Percentiles rank a stretch among this genome's conserved stretches.
Conservation (phyloP, 1,140 invertebrate species). For the Temnothorax curvispinosus region DNA sequence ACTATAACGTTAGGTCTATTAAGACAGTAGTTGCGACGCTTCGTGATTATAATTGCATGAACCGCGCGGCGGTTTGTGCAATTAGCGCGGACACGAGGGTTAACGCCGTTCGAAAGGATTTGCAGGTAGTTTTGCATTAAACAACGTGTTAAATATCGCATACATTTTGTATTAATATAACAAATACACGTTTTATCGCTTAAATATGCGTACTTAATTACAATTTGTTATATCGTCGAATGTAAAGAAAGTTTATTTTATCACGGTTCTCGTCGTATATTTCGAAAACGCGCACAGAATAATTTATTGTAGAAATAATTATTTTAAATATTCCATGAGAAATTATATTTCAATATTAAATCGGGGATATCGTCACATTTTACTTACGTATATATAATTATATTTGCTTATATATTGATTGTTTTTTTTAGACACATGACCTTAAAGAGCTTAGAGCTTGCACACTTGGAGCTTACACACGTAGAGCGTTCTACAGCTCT, state of each 20-base stretch:
- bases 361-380: background rate
- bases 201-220: background rate
- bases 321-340: background rate
- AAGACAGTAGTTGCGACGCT: background rate
- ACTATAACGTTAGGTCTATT: background rate
- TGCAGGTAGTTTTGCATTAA: background rate
- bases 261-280: background rate
- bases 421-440: background rate
- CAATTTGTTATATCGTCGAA: background rate
- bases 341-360: slow-evolving; percentile 12
- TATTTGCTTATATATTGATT: too few species aligned
- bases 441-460: background rate
- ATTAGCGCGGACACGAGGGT: background rate
- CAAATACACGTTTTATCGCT: background rate
- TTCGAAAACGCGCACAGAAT: background rate
- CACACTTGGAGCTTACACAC: background rate
- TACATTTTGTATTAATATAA: slow-evolving; percentile 3
- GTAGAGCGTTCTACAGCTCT: background rate
- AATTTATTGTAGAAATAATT: slow-evolving; percentile 23
- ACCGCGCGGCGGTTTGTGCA: background rate
- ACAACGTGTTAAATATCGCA: background rate
- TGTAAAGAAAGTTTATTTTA: background rate
- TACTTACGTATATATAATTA: background rate
- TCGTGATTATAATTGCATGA: background rate
- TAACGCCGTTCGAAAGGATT: background rate